These are phyloP conservation scores for Ostrea edulis DNA, from an alignment of 1,140 invertebrate species.

Conservation along the genomic window DNA sequence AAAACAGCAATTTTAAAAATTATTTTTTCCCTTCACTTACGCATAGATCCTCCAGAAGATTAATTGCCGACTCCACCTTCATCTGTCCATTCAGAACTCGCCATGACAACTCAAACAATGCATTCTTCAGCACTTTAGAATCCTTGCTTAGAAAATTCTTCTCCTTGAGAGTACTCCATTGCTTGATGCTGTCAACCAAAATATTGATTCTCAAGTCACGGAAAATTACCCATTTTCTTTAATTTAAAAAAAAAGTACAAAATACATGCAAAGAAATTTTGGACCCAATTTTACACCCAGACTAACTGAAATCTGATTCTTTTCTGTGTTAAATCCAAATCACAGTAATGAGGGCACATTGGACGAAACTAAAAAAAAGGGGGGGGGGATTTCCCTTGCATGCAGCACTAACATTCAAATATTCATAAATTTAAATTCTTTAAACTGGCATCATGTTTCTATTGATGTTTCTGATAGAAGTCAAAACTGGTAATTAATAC, in stretches of 20 bases:
- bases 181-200: conserved; percentile 84
- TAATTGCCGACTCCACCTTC: conserved; percentile 72
- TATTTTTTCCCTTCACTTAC: conserved; percentile 60
- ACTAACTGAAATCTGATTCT: too few species aligned
- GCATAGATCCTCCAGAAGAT: conserved; percentile 71
- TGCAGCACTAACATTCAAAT: neutral
- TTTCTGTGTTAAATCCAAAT: too few species aligned
- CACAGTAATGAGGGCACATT: too few species aligned
- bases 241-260: too few species aligned
- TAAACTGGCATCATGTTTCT: too few species aligned
- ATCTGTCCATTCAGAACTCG: conserved; percentile 73
- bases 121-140: conserved; percentile 67
- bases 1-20: too few species aligned
- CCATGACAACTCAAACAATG: conserved; percentile 75
- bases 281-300: too few species aligned
- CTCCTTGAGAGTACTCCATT: conserved; percentile 86
- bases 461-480: too few species aligned
- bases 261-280: too few species aligned
- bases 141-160: conserved; percentile 56
- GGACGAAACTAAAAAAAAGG: neutral
- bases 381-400: neutral
- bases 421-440: too few species aligned
- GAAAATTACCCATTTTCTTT: too few species aligned
- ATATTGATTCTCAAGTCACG: neutral
- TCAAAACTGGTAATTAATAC: too few species aligned